Conservation (phyloP, 2,797 vertebrate species). For the Glyptemys insculpta region DNA sequence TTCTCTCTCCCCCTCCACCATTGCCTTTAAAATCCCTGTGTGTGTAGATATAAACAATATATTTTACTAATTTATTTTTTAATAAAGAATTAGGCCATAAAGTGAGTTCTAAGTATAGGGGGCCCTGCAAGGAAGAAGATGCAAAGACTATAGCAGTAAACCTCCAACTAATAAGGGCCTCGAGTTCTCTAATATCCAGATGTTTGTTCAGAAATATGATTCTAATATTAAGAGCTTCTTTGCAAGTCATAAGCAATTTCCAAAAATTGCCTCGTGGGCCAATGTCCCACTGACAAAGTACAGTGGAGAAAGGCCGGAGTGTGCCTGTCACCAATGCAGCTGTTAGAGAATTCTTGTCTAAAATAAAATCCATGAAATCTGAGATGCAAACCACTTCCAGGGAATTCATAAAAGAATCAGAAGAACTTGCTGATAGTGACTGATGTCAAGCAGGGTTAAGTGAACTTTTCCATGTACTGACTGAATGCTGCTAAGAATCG, state of each 20-base stretch:
- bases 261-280: not conserved
- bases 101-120: not conserved
- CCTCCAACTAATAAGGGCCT: not conserved
- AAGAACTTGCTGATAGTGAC: not conserved
- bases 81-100: not conserved
- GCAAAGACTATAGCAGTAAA: not conserved
- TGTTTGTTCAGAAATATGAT: not conserved
- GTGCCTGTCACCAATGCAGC: not conserved
- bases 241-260: not conserved
- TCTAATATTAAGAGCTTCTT: not conserved
- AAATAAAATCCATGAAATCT: not conserved
- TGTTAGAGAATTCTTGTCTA: not conserved
- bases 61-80: not conserved
- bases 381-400: not conserved
- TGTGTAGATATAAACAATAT: not conserved
- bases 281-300: not conserved
- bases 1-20: not conserved
- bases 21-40: not conserved
- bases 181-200: not conserved
- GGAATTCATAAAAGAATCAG: not conserved
- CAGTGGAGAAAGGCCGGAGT: not conserved
- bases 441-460: not conserved
- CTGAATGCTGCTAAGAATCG: not conserved
- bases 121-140: not conserved
- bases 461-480: not conserved